Evolutionary conservation across 2,888 invertebrate genomes (phyloP).

Genomic region (Leptopilina drosophilae): DNA sequence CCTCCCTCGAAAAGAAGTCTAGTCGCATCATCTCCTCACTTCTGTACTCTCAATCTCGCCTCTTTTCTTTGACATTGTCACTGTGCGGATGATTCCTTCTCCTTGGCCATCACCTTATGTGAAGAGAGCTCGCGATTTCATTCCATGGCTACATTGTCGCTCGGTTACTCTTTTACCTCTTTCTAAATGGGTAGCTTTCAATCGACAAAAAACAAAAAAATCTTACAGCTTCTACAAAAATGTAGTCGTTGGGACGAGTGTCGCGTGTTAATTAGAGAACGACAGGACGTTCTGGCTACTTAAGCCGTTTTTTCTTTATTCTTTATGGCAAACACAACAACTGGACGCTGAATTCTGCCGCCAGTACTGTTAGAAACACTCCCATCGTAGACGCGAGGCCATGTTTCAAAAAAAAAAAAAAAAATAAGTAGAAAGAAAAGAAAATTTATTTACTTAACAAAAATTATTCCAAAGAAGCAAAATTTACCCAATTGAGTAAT

Average conservation of each 20-base stretch:
- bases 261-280: slow-evolving; percentile 42
- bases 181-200: slow-evolving; percentile 42
- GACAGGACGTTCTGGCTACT: slow-evolving; percentile 38
- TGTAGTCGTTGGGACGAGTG: slow-evolving; percentile 39
- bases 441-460: neutral
- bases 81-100: neutral
- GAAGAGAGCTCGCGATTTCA: slow-evolving; percentile 34
- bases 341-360: slow-evolving; percentile 26
- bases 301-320: slow-evolving; percentile 35
- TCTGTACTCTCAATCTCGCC: slow-evolving; percentile 24
- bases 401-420: neutral
- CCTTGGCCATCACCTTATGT: slow-evolving; percentile 29
- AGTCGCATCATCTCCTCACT: slow-evolving; percentile 5
- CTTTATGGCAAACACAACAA: slow-evolving; percentile 38
- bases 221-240: slow-evolving; percentile 36
- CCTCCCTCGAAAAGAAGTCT: neutral
- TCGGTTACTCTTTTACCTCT: slow-evolving; percentile 51
- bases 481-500: too few relatives aligned
- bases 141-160: slow-evolving; percentile 51
- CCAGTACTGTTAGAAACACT: slow-evolving; percentile 35
- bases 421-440: neutral
- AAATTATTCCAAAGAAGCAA: too few relatives aligned
- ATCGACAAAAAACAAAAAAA: slow-evolving; percentile 10
- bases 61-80: slow-evolving; percentile 11
- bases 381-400: slow-evolving; percentile 10